Base-by-base conservation (phyloP, 2,113 vertebrate genomes). In the Peromyscus polionotus region DNA sequence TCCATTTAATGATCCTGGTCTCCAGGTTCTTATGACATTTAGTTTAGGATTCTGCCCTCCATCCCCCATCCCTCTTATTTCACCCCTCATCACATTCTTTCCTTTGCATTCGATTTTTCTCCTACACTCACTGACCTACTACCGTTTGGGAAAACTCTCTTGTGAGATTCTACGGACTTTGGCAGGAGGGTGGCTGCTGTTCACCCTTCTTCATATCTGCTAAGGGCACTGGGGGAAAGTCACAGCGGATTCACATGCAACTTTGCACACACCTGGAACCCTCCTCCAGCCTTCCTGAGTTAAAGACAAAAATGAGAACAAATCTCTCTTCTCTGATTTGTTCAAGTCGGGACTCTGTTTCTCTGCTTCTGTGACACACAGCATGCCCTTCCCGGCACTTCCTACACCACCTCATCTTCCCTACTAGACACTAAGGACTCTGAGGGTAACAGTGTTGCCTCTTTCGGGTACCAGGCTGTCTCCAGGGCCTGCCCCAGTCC, bases 131-230 rank as follows among this genome's bases (percentile, higher is more conserved):
- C 1, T 42, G 22, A 48, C 68, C 36, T 83, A 26, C 3, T 36
- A 22, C 2, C 31, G 19, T 20, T 91, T 59, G 59, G 33, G 26
- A 84, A 67, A 75, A 80, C 70, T 73, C 36, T 28, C 4, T 59
- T 72, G 48, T 93, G 57, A 84, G n/a, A 84, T 86, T 94, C 92
- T 36, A 33, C 16, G 11, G 73, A 70, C n/a, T 77, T 93, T 67
- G 57, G 45, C 42, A 68, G 36, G 57, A n/a, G 10, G 3, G 12
- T 67, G 11, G 20, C 7, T 65, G 4, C 36, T 24, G 4, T 85
- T 75, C 90, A 57, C 14, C 36, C 61, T 90, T 88, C 86, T 65
- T 36, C 36, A 13, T 22, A 48, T 83, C 77, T 93, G 24, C 90
- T 45, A 87, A 39, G 39, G 13, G 39, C 77, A 45, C 90, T 57